A percentile compares a stretch with the other conserved stretches of the same genome.
Evolutionary conservation across 1,140 invertebrate genomes (phyloP).

Genomic region (Diachasmimorpha longicaudata): DNA sequence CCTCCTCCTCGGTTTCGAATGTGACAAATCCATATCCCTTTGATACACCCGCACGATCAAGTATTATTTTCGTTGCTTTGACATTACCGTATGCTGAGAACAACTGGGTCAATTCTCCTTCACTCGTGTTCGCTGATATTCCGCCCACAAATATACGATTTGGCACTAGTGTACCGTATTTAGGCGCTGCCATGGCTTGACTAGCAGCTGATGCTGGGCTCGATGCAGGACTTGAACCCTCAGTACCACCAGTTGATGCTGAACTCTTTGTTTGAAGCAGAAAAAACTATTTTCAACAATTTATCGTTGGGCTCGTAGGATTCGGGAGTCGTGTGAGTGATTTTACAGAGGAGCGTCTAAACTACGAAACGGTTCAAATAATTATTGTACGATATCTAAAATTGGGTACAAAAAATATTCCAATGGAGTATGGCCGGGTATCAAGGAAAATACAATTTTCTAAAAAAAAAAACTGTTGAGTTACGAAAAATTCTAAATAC

Average conservation of each 20-base stretch:
- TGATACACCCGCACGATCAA: slow-evolving; percentile 90
- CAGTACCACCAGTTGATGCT: slow-evolving; percentile 59
- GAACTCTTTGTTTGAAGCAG: slow-evolving; percentile 48
- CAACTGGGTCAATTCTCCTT: slow-evolving; percentile 80
- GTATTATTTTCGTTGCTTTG: slow-evolving; percentile 92
- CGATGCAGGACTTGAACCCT: slow-evolving; percentile 61
- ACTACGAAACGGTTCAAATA: too few species aligned
- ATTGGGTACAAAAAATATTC: too few species aligned
- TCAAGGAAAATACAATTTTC: too few species aligned
- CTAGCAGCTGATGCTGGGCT: slow-evolving; percentile 59
- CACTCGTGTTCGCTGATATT: slow-evolving; percentile 86
- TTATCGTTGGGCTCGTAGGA: too few species aligned
- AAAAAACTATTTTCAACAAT: too few species aligned
- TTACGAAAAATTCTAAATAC: too few species aligned
- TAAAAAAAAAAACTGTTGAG: too few species aligned
- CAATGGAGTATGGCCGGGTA: too few species aligned
- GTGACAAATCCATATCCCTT: slow-evolving; percentile 97
- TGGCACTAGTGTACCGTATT: slow-evolving; percentile 83
- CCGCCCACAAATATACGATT: slow-evolving; percentile 95
- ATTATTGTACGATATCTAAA: too few species aligned
- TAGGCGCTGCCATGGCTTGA: slow-evolving; percentile 68
- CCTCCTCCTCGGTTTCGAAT: slow-evolving; percentile 91
- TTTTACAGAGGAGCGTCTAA: too few species aligned
- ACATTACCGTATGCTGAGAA: slow-evolving; percentile 90
- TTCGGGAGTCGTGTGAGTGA: too few species aligned